Conservation (phyloP, 2,797 vertebrate species). For the Poeciliopsis turneri region DNA sequence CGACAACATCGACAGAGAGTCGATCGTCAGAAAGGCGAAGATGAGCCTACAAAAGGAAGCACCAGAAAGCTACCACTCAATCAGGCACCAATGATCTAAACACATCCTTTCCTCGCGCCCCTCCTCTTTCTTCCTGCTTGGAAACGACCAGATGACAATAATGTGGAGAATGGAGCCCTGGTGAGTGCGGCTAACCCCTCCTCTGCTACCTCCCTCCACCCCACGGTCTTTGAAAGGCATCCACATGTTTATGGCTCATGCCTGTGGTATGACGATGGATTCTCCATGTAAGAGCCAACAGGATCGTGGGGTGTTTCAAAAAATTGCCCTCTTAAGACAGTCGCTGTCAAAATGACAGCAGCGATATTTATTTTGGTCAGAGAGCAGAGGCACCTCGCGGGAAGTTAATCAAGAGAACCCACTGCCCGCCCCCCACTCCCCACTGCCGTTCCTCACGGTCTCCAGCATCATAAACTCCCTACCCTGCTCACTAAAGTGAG, state of each 20-base stretch:
- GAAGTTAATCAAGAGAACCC: conserved; percentile 78
- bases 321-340: conserved; percentile 82
- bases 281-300: conserved; percentile 82
- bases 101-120: conserved; percentile 52
- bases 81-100: conserved; percentile 59
- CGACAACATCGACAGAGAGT: conserved; percentile 1
- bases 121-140: conserved; percentile 71
- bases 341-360: conserved; percentile 84
- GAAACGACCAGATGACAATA: conserved; percentile 80
- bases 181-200: conserved; percentile 67
- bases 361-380: conserved; percentile 85
- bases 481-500: conserved; percentile 31
- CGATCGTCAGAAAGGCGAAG: conserved; percentile 48
- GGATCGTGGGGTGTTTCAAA: conserved; percentile 83
- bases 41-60: conserved; percentile 53
- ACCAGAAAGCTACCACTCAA: conserved; percentile 61
- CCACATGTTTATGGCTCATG: conserved; percentile 84
- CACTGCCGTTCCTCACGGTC: conserved; percentile 5
- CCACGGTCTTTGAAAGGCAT: conserved; percentile 78
- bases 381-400: conserved; percentile 78
- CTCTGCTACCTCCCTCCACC: conserved; percentile 62
- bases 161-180: conserved; percentile 70
- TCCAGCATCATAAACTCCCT: conserved; percentile 16
- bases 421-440: neutral
- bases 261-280: conserved; percentile 87